Evolutionary conservation across 2,888 invertebrate species (phyloP).

Genomic region (Rhimphoctona megacephalus): DNA sequence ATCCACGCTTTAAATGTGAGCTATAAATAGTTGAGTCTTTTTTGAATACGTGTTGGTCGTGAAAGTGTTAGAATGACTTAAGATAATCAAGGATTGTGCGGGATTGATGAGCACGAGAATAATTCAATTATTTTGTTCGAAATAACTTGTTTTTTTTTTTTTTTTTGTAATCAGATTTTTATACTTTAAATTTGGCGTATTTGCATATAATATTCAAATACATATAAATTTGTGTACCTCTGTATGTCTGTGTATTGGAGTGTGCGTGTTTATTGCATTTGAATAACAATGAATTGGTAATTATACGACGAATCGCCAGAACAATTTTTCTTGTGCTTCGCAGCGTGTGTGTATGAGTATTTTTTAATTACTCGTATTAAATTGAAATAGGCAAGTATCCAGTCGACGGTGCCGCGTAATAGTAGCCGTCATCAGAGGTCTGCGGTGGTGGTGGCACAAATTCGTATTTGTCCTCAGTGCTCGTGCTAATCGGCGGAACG

Average conservation of each 20-base stretch:
- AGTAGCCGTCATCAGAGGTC: not conserved
- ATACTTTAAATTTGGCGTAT: conserved; percentile 1
- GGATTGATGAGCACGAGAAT: not conserved
- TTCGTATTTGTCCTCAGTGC: not conserved
- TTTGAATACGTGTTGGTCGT: not conserved
- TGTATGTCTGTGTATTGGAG: not conserved
- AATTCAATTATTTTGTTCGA: not conserved
- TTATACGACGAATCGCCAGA: not conserved
- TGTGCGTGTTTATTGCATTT: not conserved
- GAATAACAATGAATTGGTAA: not conserved
- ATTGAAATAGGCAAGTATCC: conserved; percentile 42
- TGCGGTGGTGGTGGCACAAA: not conserved
- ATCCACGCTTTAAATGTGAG: not conserved
- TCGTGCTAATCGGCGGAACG: not conserved
- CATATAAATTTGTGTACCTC: not conserved
- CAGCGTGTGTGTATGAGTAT: not conserved
- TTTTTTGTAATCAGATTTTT: not conserved
- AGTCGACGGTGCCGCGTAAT: not conserved
- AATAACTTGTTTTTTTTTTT: not conserved
- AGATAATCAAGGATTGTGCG: not conserved
- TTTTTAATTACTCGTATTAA: not conserved
- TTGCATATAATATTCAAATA: not conserved
- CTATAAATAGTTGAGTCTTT: not conserved
- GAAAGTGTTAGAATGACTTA: conserved; percentile 13
- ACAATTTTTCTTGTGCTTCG: not conserved